Conservation (phyloP, 2,113 vertebrate genomes). For the Sander lucioperca region DNA sequence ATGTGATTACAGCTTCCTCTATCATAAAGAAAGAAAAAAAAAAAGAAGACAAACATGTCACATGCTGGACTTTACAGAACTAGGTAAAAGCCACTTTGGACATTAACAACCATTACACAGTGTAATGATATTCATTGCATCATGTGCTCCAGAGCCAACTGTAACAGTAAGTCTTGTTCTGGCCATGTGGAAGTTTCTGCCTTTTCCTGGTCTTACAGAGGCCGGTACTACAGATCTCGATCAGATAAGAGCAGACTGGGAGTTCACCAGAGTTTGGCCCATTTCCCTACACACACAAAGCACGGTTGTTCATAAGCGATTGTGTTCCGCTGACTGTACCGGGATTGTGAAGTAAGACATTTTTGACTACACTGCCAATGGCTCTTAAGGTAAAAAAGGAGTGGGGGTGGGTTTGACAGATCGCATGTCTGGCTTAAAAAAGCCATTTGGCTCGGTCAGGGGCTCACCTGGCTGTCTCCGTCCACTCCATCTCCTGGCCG, state of each 20-base stretch:
- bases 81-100: background rate
- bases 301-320: constrained; percentile 44
- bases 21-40: too few relatives aligned
- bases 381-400: background rate
- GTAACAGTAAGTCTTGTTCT: constrained; percentile 21
- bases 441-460: background rate
- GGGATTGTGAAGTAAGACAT: constrained; percentile 34
- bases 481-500: constrained; percentile 99
- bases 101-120: background rate
- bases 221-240: constrained; percentile 49
- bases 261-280: constrained; percentile 55
- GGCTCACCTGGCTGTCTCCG: constrained; percentile 95
- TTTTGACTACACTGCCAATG: background rate
- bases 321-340: constrained; percentile 38
- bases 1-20: background rate
- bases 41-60: background rate
- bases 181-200: constrained; percentile 64
- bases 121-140: background rate
- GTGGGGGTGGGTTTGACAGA: background rate
- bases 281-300: constrained; percentile 57
- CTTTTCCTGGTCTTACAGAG: constrained; percentile 63
- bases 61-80: background rate
- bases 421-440: background rate
- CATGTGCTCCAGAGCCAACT: background rate
- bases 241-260: constrained; percentile 65